Base-by-base conservation (phyloP, 2,797 vertebrate species). In the Apogon talboti region DNA sequence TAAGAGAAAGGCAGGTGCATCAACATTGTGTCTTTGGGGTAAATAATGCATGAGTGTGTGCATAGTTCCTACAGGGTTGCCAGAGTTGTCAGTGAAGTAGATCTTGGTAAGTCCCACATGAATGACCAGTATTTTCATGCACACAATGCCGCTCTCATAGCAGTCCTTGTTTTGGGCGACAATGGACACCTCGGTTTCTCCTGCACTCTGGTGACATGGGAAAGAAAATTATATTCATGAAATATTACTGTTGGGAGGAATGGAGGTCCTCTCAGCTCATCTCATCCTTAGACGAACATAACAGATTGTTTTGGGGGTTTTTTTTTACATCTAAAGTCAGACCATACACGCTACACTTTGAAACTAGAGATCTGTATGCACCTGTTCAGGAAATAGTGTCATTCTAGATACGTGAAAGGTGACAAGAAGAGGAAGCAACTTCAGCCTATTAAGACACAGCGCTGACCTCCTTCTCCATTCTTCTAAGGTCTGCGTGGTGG, bases 91-190 rank as follows among this genome's bases (percentile, higher is more conserved):
- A 37, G 86, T 96, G 85, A 99, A 96, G 92, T 96, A 96, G 92
- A 99, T 96, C 83, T 96, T 96, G 80, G 94, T 95, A 44, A 95
- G 94, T 57, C 96, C 96, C 91, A 98, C 90, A 50, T 96, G 95
- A 89, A 99, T 95, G 75, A 97, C 94, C 90, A 99, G 90, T 86
- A 94, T 94, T 93, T 98, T 99, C 52, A 97, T 98, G 78, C 98
- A 99, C 78, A 99, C 94, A 83, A 99, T 99, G 62, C 97, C 96
- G 24, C 97, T 99, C 90, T 99, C 97, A 90, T 98, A 99, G 91
- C 98, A 99, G 88, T 97, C 98, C 90, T 96, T 98, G 91, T 99
- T 99, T 91, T 98, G 96, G 63, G 96, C 90, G 77, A 97, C 95
- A 89, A 99, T 91, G 81, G 97, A 97, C 78, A 98, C 83, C 83